A percentile compares a stretch with the other conserved stretches of the same genome.
Evolutionary conservation across 2,888 invertebrate genomes (phyloP).

Genomic region (Gari tellinella): DNA sequence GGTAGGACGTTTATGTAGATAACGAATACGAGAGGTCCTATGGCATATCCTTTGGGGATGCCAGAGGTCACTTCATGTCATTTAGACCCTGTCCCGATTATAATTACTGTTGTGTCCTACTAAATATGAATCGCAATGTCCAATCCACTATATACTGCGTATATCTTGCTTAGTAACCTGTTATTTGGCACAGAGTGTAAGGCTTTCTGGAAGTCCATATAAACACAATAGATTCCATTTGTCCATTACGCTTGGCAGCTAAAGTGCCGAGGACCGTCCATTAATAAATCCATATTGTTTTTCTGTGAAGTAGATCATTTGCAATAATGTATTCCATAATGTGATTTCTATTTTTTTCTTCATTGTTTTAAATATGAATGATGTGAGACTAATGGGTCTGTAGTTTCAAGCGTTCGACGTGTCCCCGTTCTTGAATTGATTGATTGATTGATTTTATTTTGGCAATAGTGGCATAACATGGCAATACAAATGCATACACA

Average conservation of each 20-base stretch:
- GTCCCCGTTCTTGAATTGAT: slow-evolving; percentile 16
- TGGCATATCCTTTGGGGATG: slow-evolving; percentile 12
- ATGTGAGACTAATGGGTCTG: slow-evolving; percentile 16
- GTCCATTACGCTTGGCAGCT: slow-evolving; percentile 15
- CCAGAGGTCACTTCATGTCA: not conserved
- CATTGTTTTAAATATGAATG: slow-evolving; percentile 6
- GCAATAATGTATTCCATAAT: slow-evolving; percentile 8
- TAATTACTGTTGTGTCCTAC: slow-evolving; percentile 6
- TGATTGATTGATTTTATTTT: too few species aligned
- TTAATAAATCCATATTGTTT: slow-evolving; percentile 8
- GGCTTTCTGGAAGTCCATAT: slow-evolving; percentile 19
- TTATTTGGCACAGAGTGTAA: slow-evolving; percentile 22
- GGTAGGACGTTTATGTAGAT: slow-evolving; percentile 16
- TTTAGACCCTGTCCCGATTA: slow-evolving; percentile 2
- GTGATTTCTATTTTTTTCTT: not conserved
- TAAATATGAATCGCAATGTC: slow-evolving; percentile 3
- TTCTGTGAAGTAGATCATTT: slow-evolving; percentile 12
- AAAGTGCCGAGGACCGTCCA: not conserved
- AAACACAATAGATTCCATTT: slow-evolving; percentile 19
- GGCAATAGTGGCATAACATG: too few species aligned
- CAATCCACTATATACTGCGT: slow-evolving; percentile 5
- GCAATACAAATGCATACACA: too few species aligned
- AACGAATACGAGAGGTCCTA: slow-evolving; percentile 19
- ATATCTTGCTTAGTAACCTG: slow-evolving; percentile 8
- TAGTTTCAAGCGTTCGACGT: slow-evolving; percentile 23